These are phyloP conservation scores for Prenolepis imparis DNA, from an alignment of 2,888 invertebrate species.

Conservation along the genomic window DNA sequence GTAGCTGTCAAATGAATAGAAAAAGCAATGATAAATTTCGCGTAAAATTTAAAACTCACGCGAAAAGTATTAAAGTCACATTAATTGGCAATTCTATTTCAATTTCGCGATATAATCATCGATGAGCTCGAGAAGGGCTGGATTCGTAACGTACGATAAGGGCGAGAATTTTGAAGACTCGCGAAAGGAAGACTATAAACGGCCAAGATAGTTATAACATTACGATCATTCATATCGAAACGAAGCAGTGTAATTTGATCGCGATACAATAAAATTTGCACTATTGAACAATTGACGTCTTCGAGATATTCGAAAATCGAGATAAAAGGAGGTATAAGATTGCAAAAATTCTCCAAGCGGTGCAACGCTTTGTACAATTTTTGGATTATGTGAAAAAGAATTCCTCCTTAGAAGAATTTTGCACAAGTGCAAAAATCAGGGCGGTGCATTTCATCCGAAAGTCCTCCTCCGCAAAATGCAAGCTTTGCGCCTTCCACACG, in stretches of 20 bases:
- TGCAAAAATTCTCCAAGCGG: background rate
- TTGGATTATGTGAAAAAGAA: background rate
- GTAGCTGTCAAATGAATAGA: background rate
- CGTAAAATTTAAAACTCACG: slow-evolving; percentile 8
- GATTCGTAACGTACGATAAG: slow-evolving; percentile 59
- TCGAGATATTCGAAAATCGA: background rate
- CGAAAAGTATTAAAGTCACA: slow-evolving; percentile 6
- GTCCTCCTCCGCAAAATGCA: background rate
- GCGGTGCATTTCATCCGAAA: slow-evolving; percentile 23
- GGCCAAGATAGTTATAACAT: slow-evolving; percentile 44
- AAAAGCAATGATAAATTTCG: background rate
- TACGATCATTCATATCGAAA: slow-evolving; percentile 60
- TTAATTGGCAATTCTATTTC: slow-evolving; percentile 16
- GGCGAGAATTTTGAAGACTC: slow-evolving; percentile 44
- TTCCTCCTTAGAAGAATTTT: background rate
- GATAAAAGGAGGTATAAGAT: background rate
- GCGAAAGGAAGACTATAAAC: slow-evolving; percentile 51
- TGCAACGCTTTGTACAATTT: background rate
- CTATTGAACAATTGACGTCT: slow-evolving; percentile 51
- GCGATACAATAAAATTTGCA: slow-evolving; percentile 68
- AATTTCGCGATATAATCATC: slow-evolving; percentile 36
- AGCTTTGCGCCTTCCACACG: slow-evolving; percentile 57
- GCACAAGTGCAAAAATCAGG: background rate
- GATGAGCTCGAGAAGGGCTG: slow-evolving; percentile 58
- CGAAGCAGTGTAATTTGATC: slow-evolving; percentile 63